Base-by-base conservation (phyloP, 2,888 invertebrate species). In the Bombyx huttoni region DNA sequence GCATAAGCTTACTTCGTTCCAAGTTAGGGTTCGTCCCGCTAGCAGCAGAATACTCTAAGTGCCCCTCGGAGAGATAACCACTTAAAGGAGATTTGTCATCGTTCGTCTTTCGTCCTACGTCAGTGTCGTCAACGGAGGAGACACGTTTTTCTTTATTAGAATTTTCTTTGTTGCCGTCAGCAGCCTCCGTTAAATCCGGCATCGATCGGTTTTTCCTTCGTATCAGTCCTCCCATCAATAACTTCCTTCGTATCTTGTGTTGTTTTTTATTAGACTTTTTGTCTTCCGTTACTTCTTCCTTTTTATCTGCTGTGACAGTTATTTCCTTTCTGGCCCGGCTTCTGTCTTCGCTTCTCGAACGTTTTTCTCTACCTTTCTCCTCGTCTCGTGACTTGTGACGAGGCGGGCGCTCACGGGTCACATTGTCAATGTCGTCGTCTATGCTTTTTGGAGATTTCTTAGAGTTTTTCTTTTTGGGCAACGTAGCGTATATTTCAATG, bases 401-500 rank as follows among this genome's bases (percentile, higher is more conserved):
- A 7, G 93, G 93, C 10, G 94, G 91, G 1, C 94, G 90, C 65
- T 94, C 94, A 8, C 93, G 84, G 45, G 91, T 91, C 0, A 93
- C 91, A 53, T 92, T 90, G 61, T 93, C 94, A 58, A 94, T 93
- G 59, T 92, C 93, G 62, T 94, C 94, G 65, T 95, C 95, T 51
- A 92, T 91, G 53, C 58, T 60, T 67, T 93, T 93, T 5, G 92
- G 90, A 0, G 91, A 89, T 60, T 90, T 91, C 62, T 94, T 93
- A 0, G 90, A 90, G 48, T 92, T 92, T 67, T 95, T 96, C 80
- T 95, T 96, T 78, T 96, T 96, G 1, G 97, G 97, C 35, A 97
- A 78, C 0, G 97, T 97, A 0, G 96, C 97, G 72, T 97, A 97
- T 58, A 97, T 96, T 83, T 96, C 96, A 54, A 96, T 96, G 59